Percentiles rank a stretch among this genome's conserved stretches.
phyloP scores from a whole-genome alignment of 2,113 vertebrate genomes.

The Mus spicilegus region DNA sequence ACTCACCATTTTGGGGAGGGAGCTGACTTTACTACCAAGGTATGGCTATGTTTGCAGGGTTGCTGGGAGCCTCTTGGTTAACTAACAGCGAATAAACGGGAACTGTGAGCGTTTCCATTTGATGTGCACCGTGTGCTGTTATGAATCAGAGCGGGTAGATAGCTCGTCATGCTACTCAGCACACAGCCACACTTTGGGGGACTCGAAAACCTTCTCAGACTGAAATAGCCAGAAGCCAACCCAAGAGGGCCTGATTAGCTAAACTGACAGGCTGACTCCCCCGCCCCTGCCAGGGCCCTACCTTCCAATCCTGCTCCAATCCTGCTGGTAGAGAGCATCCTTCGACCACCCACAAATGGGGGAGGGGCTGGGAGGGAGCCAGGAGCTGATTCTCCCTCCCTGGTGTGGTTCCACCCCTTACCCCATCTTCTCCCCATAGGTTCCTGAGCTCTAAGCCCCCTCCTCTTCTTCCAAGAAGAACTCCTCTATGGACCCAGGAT shows the following conservation, averaged over 20 bases:
- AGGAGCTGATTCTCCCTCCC: constrained; percentile 3
- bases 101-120: constrained; percentile 77
- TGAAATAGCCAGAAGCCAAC: constrained; percentile 79
- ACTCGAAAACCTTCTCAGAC: constrained; percentile 75
- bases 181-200: constrained; percentile 74
- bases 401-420: not conserved
- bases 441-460: not conserved
- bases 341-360: constrained; percentile 68
- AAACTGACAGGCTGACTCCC: constrained; percentile 50
- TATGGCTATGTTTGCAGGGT: constrained; percentile 58
- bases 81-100: constrained; percentile 80
- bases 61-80: constrained; percentile 73
- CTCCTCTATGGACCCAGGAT: not conserved
- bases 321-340: constrained; percentile 61
- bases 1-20: constrained; percentile 74
- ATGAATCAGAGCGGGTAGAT: constrained; percentile 80
- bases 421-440: not conserved
- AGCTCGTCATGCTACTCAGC: constrained; percentile 77
- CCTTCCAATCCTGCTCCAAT: constrained; percentile 74
- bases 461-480: not conserved
- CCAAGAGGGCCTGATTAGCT: constrained; percentile 66
- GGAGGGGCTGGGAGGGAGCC: constrained; percentile 44
- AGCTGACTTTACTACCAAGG: constrained; percentile 76
- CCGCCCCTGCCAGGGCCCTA: constrained; percentile 56
- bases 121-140: constrained; percentile 79